phyloP scores from a whole-genome alignment of 2,113 vertebrate species.

The Pseudopodoces humilis region DNA sequence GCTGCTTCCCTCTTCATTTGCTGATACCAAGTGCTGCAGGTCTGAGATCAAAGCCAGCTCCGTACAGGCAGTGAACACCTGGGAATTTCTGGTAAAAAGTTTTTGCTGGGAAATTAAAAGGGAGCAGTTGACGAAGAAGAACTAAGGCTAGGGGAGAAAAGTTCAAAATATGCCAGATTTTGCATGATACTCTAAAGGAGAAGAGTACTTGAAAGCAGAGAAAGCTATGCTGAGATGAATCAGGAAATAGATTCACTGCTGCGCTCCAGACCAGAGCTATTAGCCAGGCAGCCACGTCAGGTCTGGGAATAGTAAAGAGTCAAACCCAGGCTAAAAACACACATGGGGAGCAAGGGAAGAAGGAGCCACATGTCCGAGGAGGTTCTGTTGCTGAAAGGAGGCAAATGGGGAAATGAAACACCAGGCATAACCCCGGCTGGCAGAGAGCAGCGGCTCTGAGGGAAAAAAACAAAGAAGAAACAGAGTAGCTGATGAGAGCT shows the following conservation, averaged over 20 bases:
- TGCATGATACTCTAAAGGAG: neutral
- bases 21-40: neutral
- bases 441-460: neutral
- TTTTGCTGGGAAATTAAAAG: neutral
- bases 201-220: neutral
- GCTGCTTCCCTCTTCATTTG: neutral
- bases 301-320: neutral
- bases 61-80: neutral
- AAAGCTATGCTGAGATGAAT: neutral
- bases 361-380: neutral
- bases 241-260: neutral
- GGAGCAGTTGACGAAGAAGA: neutral
- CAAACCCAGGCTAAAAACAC: neutral
- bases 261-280: neutral
- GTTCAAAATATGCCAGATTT: neutral
- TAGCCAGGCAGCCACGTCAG: neutral
- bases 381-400: neutral
- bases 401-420: conserved; percentile 39
- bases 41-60: neutral
- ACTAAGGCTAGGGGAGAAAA: neutral
- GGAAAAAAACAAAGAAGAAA: conserved; percentile 43
- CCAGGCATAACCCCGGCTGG: neutral
- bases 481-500: neutral
- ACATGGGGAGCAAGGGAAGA: neutral
- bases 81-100: neutral